Evolutionary conservation across 2,888 invertebrate species (phyloP).

Genomic region (Rambutsinella grinnellia): DNA sequence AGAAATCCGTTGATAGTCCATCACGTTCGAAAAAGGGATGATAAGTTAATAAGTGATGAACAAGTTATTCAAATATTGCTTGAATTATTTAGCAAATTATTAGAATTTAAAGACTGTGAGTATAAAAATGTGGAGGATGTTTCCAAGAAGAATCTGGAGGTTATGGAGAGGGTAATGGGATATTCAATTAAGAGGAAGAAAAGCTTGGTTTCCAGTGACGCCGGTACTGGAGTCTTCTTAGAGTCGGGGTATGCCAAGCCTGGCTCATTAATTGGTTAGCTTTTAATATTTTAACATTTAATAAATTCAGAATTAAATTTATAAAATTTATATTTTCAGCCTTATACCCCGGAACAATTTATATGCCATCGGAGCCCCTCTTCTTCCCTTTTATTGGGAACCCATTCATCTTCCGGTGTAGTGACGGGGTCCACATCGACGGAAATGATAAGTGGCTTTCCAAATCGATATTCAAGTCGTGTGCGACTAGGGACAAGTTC

Average conservation of each 20-base stretch:
- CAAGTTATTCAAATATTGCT: slow-evolving; percentile 20
- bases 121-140: background rate
- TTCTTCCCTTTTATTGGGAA: slow-evolving; percentile 71
- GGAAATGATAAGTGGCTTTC: slow-evolving; percentile 71
- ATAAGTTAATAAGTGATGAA: slow-evolving; percentile 30
- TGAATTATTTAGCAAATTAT: slow-evolving; percentile 36
- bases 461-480: slow-evolving; percentile 70
- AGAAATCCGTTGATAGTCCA: slow-evolving; percentile 37
- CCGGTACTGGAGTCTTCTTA: slow-evolving; percentile 66
- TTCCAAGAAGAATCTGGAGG: slow-evolving; percentile 15
- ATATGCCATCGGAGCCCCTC: slow-evolving; percentile 70
- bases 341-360: slow-evolving; percentile 69
- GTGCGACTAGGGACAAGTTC: slow-evolving; percentile 61
- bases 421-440: slow-evolving; percentile 71
- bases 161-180: slow-evolving; percentile 53
- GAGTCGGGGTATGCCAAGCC: slow-evolving; percentile 61
- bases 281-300: background rate
- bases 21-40: slow-evolving; percentile 39
- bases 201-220: slow-evolving; percentile 44
- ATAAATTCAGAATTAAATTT: background rate
- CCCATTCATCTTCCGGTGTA: slow-evolving; percentile 71
- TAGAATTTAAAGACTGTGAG: background rate
- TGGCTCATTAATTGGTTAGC: slow-evolving; percentile 67
- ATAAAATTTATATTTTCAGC: slow-evolving; percentile 51
- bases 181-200: slow-evolving; percentile 44